Evolutionary conservation across 2,797 vertebrate genomes (phyloP), one percentile per base, ranked within the genome.

Genomic region (Melopsittacus undulatus): DNA sequence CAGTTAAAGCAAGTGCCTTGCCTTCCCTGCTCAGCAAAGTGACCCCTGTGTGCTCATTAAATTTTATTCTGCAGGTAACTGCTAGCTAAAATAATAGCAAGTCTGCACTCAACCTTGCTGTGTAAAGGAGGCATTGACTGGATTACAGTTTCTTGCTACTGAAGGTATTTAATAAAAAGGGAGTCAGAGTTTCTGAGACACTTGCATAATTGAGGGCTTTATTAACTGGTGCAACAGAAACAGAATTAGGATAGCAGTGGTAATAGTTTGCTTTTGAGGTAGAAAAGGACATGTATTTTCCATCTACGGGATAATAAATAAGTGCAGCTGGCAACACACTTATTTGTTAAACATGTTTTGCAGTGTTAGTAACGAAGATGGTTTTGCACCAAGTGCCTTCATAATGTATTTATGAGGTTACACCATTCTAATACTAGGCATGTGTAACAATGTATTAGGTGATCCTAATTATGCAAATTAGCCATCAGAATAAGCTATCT

Each of bases 51-150:
- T 0, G 4, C 90, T 94, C 8, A 2, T 95, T 97, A 94, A 64
- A 87, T 90, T 80, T 89, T 85, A 68, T 77, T 90, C 78, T 89
- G 68, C 70, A 43, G 75, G 68, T 92, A 95, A 95, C 59, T 94
- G 90, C 90, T 85, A 72, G 67, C 70, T 94, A 87, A 95, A 93
- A 74, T 70, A 75, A 56, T 7, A 78, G 43, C 42, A 36, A 79
- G 48, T n/a, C 69, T 87, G 57, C 5, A 2, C 64, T 54, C 81
- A 86, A 38, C 92, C 89, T 80, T 85, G 70, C 42, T 89, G 77
- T 86, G 87, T 86, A 84, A 67, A 94, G 52, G 56, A 90, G n/a
- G 56, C 1, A 3, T 63, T 92, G 67, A 38, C 67, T 42, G 29
- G 29, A 61, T 89, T 84, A 67, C 0, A 0, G 29, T 24, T 88